Evolutionary conservation across 2,113 vertebrate species (phyloP).

Genomic region (Numida meleagris): DNA sequence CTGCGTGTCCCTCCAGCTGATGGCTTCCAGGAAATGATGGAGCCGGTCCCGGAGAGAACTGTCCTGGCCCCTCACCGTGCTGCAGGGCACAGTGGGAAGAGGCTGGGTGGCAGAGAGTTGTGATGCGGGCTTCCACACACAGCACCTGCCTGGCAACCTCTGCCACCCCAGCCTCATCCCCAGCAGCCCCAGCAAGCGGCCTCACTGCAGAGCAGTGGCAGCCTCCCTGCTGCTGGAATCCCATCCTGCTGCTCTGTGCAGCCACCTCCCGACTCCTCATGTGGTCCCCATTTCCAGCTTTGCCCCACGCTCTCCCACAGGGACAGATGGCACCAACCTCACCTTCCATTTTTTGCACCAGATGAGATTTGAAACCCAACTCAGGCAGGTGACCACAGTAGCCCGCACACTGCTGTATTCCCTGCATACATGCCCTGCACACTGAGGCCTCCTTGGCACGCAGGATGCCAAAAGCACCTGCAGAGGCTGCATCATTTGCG

Average conservation of each 20-base stretch:
- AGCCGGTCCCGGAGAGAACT: background rate
- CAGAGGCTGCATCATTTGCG: background rate
- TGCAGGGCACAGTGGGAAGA: fast-evolving
- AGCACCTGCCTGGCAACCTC: background rate
- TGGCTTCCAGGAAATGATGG: background rate
- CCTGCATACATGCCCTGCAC: background rate
- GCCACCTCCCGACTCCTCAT: background rate
- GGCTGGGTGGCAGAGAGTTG: background rate
- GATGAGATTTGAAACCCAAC: background rate
- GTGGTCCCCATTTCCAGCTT: background rate
- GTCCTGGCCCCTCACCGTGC: background rate
- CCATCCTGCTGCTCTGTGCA: background rate
- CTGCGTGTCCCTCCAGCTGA: background rate
- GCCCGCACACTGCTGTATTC: background rate
- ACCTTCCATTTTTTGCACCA: background rate
- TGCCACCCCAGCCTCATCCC: background rate
- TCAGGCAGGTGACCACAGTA: background rate
- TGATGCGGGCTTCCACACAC: background rate
- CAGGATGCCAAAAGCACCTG: background rate
- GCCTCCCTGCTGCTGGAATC: background rate
- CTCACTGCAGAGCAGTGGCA: background rate
- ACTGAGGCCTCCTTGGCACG: background rate
- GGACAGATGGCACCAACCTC: background rate
- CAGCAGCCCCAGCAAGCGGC: background rate
- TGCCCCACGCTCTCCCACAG: background rate